Percentiles rank a stretch among this genome's conserved stretches.
Evolutionary conservation across 2,888 invertebrate genomes (phyloP).

Genomic region (Eurytoma adleriae): DNA sequence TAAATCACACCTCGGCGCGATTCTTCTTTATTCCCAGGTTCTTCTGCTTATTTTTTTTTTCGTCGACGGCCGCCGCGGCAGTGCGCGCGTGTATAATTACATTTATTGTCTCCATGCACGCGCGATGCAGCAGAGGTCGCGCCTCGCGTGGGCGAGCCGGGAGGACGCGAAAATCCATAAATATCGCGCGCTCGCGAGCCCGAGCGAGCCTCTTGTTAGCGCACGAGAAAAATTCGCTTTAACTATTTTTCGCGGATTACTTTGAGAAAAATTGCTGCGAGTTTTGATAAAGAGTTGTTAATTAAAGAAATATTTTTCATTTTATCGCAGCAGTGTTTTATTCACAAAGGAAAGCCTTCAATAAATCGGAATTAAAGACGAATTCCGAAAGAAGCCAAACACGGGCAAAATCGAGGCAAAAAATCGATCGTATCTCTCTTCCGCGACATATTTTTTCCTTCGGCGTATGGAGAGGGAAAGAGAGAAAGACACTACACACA

Average conservation of each 20-base stretch:
- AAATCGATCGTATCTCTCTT: slow-evolving; percentile 49
- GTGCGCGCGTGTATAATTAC: not conserved
- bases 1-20: slow-evolving; percentile 33
- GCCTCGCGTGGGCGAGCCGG: not conserved
- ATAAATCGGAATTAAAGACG: no score
- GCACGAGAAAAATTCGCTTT: no score
- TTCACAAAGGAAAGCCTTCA: no score
- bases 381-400: not conserved
- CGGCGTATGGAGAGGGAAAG: not conserved
- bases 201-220: not conserved
- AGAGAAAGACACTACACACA: no score
- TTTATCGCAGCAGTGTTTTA: no score
- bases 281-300: no score
- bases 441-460: slow-evolving; percentile 35
- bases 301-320: no score
- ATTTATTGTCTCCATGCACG: no score
- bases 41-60: not conserved
- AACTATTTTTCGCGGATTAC: no score
- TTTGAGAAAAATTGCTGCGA: no score
- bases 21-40: not conserved
- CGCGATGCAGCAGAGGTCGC: no score
- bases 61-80: no score
- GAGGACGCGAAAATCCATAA: slow-evolving; percentile 27
- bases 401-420: slow-evolving; percentile 16
- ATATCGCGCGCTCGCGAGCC: not conserved